Conservation (phyloP, 2,888 invertebrate genomes). For the Pseudococcus longispinus region DNA sequence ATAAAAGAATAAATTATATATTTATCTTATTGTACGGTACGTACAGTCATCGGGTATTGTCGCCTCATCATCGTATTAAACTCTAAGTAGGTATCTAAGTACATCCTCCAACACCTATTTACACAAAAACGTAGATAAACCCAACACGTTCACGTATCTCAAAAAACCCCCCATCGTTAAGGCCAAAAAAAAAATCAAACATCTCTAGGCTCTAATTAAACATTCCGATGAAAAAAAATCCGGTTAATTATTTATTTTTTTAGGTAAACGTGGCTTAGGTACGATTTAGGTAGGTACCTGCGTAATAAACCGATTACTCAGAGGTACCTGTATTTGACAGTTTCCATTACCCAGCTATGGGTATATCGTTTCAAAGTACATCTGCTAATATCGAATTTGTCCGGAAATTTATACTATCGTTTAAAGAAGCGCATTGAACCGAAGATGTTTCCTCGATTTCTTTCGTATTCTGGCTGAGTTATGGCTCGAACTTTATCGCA, state of each 20-base stretch:
- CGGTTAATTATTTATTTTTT: conserved; percentile 34
- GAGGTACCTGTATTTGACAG: conserved; percentile 14
- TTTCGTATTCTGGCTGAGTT: neutral
- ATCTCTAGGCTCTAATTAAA: neutral
- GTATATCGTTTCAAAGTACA: conserved; percentile 21
- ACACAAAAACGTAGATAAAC: neutral
- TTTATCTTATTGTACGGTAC: conserved; percentile 27
- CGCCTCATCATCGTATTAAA: conserved; percentile 30
- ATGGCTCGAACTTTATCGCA: conserved; percentile 3
- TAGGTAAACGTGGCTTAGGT: neutral
- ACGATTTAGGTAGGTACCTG: neutral
- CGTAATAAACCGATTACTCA: conserved; percentile 13
- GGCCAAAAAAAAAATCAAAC: neutral
- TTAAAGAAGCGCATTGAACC: conserved; percentile 44
- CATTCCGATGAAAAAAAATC: neutral
- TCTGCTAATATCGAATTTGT: conserved; percentile 38
- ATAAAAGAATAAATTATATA: conserved; percentile 53
- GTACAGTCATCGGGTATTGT: conserved; percentile 34
- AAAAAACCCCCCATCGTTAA: too few species aligned
- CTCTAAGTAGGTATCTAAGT: neutral
- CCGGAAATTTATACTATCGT: conserved; percentile 40
- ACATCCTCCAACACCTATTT: conserved; percentile 11
- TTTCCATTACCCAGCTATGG: neutral
- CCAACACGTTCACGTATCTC: too few species aligned
- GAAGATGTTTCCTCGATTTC: conserved; percentile 33